Percentiles rank a stretch among this genome's conserved stretches.
These are phyloP conservation scores for Mythimna pallens DNA, from an alignment of 2,888 invertebrate species.

Conservation along the genomic window DNA sequence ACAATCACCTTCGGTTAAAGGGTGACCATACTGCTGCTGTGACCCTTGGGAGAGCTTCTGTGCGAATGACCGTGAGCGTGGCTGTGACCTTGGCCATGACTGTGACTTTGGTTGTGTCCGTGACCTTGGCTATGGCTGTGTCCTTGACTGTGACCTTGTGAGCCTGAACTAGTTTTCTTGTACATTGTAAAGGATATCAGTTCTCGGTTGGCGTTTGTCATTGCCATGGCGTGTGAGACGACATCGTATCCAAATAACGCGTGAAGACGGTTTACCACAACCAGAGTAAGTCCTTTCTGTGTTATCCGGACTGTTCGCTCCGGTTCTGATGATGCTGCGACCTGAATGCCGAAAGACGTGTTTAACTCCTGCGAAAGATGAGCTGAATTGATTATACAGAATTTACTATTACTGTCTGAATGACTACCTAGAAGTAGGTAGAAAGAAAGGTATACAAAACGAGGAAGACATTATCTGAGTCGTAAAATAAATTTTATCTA, in stretches of 20 bases:
- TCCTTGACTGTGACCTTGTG: slow-evolving; percentile 73
- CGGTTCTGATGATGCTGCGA: slow-evolving; percentile 78
- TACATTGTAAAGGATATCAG: slow-evolving; percentile 88
- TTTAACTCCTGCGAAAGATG: slow-evolving; percentile 81
- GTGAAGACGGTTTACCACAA: slow-evolving; percentile 87
- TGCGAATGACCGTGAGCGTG: slow-evolving; percentile 63
- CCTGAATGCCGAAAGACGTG: slow-evolving; percentile 79
- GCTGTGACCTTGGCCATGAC: slow-evolving; percentile 63
- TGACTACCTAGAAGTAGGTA: not conserved
- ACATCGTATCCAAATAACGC: slow-evolving; percentile 88
- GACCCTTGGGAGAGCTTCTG: slow-evolving; percentile 60
- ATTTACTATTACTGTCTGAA: not conserved
- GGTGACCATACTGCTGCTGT: slow-evolving; percentile 80
- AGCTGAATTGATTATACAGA: not conserved
- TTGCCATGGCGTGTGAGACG: slow-evolving; percentile 88
- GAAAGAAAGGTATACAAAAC: not conserved
- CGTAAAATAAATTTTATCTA: slow-evolving; percentile 12
- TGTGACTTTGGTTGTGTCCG: slow-evolving; percentile 71
- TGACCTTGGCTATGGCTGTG: slow-evolving; percentile 74
- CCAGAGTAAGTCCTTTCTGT: slow-evolving; percentile 85
- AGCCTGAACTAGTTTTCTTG: slow-evolving; percentile 80
- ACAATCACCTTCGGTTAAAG: slow-evolving; percentile 69
- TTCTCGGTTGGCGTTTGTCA: slow-evolving; percentile 88
- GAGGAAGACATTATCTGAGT: slow-evolving; percentile 6
- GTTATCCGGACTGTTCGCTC: slow-evolving; percentile 83